These are phyloP conservation scores for Poeciliopsis turneri DNA, from an alignment of 2,797 vertebrate genomes.

Conservation along the genomic window DNA sequence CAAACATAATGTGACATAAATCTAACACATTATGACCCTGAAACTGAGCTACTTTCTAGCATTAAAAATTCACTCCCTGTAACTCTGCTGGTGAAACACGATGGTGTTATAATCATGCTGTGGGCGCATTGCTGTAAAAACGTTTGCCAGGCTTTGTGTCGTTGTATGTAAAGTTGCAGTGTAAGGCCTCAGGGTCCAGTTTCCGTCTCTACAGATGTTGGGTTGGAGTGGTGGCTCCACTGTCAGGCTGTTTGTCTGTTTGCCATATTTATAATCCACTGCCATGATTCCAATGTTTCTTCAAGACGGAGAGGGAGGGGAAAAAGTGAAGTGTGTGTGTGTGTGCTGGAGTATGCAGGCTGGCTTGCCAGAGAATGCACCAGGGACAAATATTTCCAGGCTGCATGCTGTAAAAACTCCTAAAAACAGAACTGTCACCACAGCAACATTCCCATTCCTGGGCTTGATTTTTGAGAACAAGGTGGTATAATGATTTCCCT, in stretches of 20 bases:
- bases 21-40: background rate
- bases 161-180: background rate
- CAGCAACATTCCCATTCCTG: conserved; percentile 62
- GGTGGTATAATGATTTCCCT: conserved; percentile 26
- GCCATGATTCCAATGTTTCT: conserved; percentile 68
- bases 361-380: conserved; percentile 57
- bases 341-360: conserved; percentile 23
- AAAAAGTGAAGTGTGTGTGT: conserved; percentile 1
- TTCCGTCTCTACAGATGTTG: conserved; percentile 41
- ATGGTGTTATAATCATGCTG: background rate
- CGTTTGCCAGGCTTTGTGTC: background rate
- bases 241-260: conserved; percentile 57
- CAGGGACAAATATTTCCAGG: conserved; percentile 80
- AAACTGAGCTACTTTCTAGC: background rate
- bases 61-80: background rate
- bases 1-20: no score
- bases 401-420: conserved; percentile 76
- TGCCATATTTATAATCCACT: conserved; percentile 69
- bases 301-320: conserved; percentile 35
- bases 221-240: conserved; percentile 29
- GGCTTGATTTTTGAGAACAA: conserved; percentile 35
- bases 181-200: conserved; percentile 17
- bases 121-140: background rate
- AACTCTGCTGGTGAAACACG: background rate
- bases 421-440: conserved; percentile 72